phyloP scores from a whole-genome alignment of 2,888 invertebrate species.

The Tenthredo scrophulariae region DNA sequence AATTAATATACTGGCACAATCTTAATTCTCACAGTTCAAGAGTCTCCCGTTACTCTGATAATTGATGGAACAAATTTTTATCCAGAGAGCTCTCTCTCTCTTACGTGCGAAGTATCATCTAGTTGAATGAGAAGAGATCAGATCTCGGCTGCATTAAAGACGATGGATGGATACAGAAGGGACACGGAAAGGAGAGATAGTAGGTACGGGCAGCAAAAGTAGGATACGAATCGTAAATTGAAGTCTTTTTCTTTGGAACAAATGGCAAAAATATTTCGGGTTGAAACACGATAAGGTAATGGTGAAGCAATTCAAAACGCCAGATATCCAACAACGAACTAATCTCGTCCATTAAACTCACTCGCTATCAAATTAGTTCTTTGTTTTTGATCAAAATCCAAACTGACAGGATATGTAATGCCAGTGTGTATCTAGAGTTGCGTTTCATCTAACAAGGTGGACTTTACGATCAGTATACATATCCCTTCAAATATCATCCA shows the following conservation, averaged over 20 bases:
- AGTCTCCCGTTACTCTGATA: conserved; percentile 2
- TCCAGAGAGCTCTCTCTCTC: background rate
- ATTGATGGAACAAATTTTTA: conserved; percentile 23
- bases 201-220: background rate
- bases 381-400: background rate
- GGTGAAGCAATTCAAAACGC: background rate
- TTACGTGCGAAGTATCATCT: background rate
- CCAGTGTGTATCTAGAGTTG: background rate
- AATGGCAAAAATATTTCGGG: background rate
- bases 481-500: background rate
- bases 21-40: conserved; percentile 17
- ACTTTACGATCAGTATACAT: conserved; percentile 11
- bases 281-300: background rate
- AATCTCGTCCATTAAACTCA: background rate
- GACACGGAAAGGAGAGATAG: background rate
- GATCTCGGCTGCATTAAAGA: conserved; percentile 37
- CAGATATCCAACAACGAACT: background rate
- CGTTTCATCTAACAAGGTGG: background rate
- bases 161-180: conserved; percentile 29
- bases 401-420: background rate
- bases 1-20: background rate
- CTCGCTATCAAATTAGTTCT: background rate
- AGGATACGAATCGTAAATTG: conserved; percentile 18
- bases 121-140: conserved; percentile 17
- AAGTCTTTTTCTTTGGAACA: conserved; percentile 1